These are phyloP conservation scores for Dendropsophus ebraccatus DNA, from an alignment of 2,113 vertebrate genomes.

Conservation along the genomic window DNA sequence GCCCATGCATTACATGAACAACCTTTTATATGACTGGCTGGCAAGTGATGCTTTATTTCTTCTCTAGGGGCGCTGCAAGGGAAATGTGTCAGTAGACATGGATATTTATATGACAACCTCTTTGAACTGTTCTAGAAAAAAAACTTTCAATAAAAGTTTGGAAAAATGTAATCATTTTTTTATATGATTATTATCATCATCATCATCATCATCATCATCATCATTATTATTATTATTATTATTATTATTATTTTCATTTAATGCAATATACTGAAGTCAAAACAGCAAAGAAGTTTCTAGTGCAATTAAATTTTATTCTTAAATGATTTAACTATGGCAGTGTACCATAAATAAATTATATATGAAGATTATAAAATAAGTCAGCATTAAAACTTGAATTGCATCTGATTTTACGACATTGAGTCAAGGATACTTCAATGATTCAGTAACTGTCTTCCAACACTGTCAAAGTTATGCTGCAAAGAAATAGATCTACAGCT, in stretches of 20 bases:
- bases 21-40: no score
- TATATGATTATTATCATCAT: no score
- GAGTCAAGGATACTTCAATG: constrained; percentile 62
- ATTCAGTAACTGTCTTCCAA: constrained; percentile 60
- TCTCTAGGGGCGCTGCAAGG: no score
- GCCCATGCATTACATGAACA: no score
- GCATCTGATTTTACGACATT: constrained; percentile 63
- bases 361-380: constrained; percentile 71
- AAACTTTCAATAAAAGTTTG: background rate
- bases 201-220: no score
- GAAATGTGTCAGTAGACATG: no score
- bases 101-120: no score
- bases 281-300: constrained; percentile 62
- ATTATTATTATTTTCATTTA: background rate
- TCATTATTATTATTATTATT: no score
- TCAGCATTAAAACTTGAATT: constrained; percentile 66
- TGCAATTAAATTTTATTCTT: constrained; percentile 71
- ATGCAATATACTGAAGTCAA: constrained; percentile 49
- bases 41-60: no score
- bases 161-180: no score
- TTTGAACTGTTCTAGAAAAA: no score
- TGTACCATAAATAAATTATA: constrained; percentile 73
- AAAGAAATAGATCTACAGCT: constrained; percentile 61
- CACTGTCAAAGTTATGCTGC: constrained; percentile 59
- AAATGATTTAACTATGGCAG: constrained; percentile 73